Percentiles rank a stretch among this genome's conserved stretches.
These are phyloP conservation scores for Campoplex nolae DNA, from an alignment of 2,888 invertebrate genomes.

Conservation along the genomic window DNA sequence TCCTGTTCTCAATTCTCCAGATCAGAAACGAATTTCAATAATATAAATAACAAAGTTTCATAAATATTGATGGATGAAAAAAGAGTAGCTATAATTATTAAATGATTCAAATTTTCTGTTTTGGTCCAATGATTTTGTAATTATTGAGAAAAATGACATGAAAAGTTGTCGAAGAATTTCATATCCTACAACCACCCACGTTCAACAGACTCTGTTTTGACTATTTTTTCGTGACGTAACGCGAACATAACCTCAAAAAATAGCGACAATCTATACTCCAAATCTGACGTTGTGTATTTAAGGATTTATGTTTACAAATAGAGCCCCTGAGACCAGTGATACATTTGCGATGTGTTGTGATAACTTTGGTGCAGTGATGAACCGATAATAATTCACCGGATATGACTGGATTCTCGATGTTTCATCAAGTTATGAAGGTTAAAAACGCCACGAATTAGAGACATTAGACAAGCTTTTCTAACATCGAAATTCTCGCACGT, in stretches of 20 bases:
- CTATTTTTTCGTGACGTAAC: conserved; percentile 60
- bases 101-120: not conserved
- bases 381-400: not conserved
- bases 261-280: conserved; percentile 30
- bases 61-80: not conserved
- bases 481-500: conserved; percentile 62
- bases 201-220: conserved; percentile 47
- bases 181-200: not conserved
- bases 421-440: conserved; percentile 52
- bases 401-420: conserved; percentile 14
- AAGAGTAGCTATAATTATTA: not conserved
- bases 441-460: conserved; percentile 42
- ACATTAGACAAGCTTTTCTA: conserved; percentile 12
- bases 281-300: conserved; percentile 40
- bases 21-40: not conserved
- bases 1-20: not conserved
- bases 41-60: not conserved
- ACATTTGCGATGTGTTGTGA: conserved; percentile 17
- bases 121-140: not conserved
- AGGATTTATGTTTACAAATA: conserved; percentile 51
- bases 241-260: conserved; percentile 61
- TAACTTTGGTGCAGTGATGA: not conserved
- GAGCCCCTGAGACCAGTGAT: conserved; percentile 1
- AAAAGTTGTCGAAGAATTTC: not conserved
- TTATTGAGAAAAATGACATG: not conserved